Percentiles rank a stretch among this genome's conserved stretches.
Conservation (phyloP, 2,113 vertebrate genomes). For the Lichenostomus cassidix region DNA sequence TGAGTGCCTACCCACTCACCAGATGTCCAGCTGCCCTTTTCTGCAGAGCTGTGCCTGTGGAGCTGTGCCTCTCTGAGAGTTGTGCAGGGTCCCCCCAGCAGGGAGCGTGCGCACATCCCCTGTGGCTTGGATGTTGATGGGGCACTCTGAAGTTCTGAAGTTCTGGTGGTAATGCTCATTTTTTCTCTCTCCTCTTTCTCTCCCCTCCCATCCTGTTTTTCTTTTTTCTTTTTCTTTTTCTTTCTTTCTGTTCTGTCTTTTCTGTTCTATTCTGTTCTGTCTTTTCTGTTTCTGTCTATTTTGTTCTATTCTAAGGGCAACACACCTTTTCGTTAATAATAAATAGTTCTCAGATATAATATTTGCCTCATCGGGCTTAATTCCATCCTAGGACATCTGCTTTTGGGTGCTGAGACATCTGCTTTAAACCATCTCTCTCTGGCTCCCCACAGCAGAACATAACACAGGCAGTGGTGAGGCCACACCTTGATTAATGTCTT, state of each 20-base stretch:
- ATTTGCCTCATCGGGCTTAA: accelerated
- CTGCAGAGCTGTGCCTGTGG: accelerated
- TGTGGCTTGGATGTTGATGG: background rate
- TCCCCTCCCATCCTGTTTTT: no score
- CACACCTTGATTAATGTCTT: background rate
- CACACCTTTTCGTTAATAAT: accelerated
- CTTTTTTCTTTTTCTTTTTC: background rate
- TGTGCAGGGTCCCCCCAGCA: no score
- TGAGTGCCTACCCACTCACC: background rate
- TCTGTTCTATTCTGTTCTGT: background rate
- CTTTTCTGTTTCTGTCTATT: no score
- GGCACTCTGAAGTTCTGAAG: accelerated
- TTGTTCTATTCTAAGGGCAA: background rate
- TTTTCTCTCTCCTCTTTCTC: background rate
- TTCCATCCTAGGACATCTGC: accelerated
- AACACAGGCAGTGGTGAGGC: accelerated
- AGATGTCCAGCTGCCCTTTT: accelerated
- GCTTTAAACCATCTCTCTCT: accelerated
- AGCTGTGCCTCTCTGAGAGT: accelerated
- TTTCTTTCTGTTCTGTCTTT: background rate
- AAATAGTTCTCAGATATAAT: background rate
- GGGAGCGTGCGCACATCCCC: no score
- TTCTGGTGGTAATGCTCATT: no score
- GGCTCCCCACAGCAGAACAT: accelerated
- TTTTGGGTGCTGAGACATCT: background rate